A percentile compares a stretch with the other conserved stretches of the same genome.
Evolutionary conservation across 2,797 vertebrate species (phyloP).

Genomic region (Acestrorhynchus altus): DNA sequence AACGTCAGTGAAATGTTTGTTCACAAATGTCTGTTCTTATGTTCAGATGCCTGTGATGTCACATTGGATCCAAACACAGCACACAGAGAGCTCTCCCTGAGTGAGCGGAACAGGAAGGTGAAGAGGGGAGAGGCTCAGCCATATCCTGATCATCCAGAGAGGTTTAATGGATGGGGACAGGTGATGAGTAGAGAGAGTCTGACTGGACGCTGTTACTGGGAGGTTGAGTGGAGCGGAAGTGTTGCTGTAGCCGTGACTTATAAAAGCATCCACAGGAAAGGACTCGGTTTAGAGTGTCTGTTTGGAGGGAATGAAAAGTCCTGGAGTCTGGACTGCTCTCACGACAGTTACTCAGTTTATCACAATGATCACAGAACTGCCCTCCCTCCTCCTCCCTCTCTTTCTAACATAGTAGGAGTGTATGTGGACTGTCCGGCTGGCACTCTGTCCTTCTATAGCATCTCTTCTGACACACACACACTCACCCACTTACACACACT

Average conservation of each 20-base stretch:
- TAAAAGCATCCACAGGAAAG: neutral
- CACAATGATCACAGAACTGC: neutral
- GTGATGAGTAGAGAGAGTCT: neutral
- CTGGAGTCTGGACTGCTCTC: neutral
- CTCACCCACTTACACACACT: neutral
- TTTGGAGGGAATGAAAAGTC: slow-evolving; percentile 1
- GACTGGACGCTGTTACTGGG: too few relatives aligned
- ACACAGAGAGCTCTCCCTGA: too few relatives aligned
- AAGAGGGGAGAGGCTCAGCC: too few relatives aligned
- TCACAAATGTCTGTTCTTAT: too few relatives aligned
- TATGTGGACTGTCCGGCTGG: too few relatives aligned
- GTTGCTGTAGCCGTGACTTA: neutral
- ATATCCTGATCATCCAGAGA: too few relatives aligned
- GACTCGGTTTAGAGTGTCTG: neutral
- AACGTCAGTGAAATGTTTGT: too few relatives aligned
- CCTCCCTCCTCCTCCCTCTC: neutral
- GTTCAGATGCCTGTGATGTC: too few relatives aligned
- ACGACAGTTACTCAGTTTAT: neutral
- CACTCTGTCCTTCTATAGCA: neutral
- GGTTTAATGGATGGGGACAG: neutral
- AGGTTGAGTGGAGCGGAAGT: neutral
- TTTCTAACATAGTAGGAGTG: neutral
- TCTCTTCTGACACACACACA: neutral
- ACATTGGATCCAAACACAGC: too few relatives aligned
- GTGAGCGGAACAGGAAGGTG: too few relatives aligned